Evolutionary conservation across 1,140 invertebrate species (phyloP).

Genomic region (Heliconius eleuchia): DNA sequence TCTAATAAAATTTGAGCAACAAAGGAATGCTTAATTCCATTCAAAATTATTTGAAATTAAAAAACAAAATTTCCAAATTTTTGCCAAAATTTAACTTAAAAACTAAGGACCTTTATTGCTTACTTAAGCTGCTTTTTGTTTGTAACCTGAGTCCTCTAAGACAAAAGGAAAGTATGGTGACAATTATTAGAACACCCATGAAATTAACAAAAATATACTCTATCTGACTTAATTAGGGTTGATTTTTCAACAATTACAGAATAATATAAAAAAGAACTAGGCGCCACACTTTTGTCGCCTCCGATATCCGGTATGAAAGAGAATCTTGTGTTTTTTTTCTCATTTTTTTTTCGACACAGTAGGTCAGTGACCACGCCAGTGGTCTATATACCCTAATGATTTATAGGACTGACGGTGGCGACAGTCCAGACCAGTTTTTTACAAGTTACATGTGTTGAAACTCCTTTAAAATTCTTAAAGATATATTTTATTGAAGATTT

Average conservation of each 20-base stretch:
- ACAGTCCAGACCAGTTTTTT: slow-evolving; percentile 41
- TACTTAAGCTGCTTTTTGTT: slow-evolving; percentile 15
- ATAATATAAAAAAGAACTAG: slow-evolving; percentile 55
- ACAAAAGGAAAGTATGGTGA: slow-evolving; percentile 26
- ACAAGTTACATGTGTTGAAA: slow-evolving; percentile 21
- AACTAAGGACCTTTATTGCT: slow-evolving; percentile 15
- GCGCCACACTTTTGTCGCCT: slow-evolving; percentile 70
- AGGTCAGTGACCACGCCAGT: slow-evolving; percentile 59
- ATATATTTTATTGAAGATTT: neutral
- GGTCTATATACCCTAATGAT: slow-evolving; percentile 64
- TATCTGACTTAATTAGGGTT: slow-evolving; percentile 37
- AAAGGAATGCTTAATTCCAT: too few species aligned
- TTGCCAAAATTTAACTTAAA: neutral
- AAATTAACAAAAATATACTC: slow-evolving; percentile 34
- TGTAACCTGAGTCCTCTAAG: neutral
- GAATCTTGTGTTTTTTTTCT: slow-evolving; percentile 39
- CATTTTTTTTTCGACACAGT: slow-evolving; percentile 49
- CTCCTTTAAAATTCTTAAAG: slow-evolving; percentile 3
- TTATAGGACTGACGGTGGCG: slow-evolving; percentile 54
- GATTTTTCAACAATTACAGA: slow-evolving; percentile 36
- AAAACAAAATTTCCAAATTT: neutral
- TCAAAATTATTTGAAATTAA: neutral
- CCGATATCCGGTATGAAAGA: slow-evolving; percentile 64
- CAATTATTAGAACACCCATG: slow-evolving; percentile 2
- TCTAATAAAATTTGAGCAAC: too few species aligned